Conservation (phyloP, 2,113 vertebrate species). For the Callithrix jacchus region DNA sequence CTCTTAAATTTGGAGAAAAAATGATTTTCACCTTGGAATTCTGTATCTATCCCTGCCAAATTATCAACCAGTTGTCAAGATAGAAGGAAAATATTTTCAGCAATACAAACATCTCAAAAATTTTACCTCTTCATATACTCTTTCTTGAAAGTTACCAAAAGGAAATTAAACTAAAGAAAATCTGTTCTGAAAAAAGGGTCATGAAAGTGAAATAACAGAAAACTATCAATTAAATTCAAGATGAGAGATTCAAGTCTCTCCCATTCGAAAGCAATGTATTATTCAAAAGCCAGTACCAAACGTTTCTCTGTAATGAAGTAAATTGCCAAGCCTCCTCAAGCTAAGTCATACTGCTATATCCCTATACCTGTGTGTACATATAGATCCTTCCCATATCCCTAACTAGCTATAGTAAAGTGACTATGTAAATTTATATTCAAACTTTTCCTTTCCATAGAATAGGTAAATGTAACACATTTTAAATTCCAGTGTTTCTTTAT, state of each 20-base stretch:
- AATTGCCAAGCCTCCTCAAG: background rate
- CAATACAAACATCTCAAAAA: background rate
- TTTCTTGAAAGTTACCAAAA: background rate
- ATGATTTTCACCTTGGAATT: slow-evolving; percentile 42
- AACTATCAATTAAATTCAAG: slow-evolving; percentile 23
- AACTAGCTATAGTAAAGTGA: background rate
- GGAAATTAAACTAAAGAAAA: background rate
- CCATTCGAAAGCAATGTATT: background rate
- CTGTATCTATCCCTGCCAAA: background rate
- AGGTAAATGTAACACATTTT: background rate
- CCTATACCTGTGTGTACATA: background rate
- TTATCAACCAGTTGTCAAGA: background rate
- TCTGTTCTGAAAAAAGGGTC: background rate
- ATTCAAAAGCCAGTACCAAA: background rate
- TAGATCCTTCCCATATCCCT: background rate
- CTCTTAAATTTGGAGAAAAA: background rate
- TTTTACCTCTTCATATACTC: background rate
- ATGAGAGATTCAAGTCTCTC: background rate
- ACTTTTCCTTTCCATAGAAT: background rate
- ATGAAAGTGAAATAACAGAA: slow-evolving; percentile 10
- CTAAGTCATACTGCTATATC: background rate
- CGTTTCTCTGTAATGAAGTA: background rate
- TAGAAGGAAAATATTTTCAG: slow-evolving; percentile 25
- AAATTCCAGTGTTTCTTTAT: background rate
- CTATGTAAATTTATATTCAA: background rate